These are phyloP conservation scores for Dastarcus helophoroides DNA, from an alignment of 2,888 invertebrate species.

Conservation along the genomic window DNA sequence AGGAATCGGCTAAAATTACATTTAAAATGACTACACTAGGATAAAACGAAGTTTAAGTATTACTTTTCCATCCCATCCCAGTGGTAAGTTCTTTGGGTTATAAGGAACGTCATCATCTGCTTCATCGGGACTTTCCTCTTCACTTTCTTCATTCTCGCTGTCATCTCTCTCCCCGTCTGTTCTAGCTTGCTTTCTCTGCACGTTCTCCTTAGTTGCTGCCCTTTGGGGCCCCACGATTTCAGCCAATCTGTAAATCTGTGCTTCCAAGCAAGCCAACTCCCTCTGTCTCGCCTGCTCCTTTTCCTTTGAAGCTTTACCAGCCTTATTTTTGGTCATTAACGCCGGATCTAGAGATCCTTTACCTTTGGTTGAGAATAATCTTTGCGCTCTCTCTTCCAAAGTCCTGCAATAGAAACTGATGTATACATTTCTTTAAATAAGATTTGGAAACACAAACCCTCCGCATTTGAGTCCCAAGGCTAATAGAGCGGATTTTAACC, in stretches of 20 bases:
- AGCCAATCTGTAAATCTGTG: constrained; percentile 79
- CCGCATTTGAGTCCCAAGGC: constrained; percentile 97
- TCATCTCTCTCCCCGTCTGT: constrained; percentile 89
- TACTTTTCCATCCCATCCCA: constrained; percentile 98
- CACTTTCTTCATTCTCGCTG: constrained; percentile 82
- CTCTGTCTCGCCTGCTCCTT: constrained; percentile 62
- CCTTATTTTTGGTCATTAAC: constrained; percentile 81
- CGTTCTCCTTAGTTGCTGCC: constrained; percentile 91
- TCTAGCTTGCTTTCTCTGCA: constrained; percentile 93
- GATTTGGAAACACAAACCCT: constrained; percentile 53
- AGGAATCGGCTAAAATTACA: constrained; percentile 53
- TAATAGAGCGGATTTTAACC: constrained; percentile 93
- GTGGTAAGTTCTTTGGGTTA: constrained; percentile 97
- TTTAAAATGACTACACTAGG: neutral
- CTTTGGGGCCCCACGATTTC: constrained; percentile 78
- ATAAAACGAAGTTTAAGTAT: constrained; percentile 4
- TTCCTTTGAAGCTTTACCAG: constrained; percentile 51
- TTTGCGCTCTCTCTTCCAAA: constrained; percentile 90
- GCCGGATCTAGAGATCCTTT: constrained; percentile 85
- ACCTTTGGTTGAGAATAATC: constrained; percentile 93
- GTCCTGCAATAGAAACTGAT: constrained; percentile 41
- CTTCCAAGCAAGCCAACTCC: constrained; percentile 80
- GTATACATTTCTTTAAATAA: too few relatives aligned
- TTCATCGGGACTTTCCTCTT: constrained; percentile 68
- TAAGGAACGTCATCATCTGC: constrained; percentile 93